Percentiles rank a stretch among this genome's conserved stretches.
Conservation (phyloP, 2,797 vertebrate genomes). For the Arremon brunneinucha region DNA sequence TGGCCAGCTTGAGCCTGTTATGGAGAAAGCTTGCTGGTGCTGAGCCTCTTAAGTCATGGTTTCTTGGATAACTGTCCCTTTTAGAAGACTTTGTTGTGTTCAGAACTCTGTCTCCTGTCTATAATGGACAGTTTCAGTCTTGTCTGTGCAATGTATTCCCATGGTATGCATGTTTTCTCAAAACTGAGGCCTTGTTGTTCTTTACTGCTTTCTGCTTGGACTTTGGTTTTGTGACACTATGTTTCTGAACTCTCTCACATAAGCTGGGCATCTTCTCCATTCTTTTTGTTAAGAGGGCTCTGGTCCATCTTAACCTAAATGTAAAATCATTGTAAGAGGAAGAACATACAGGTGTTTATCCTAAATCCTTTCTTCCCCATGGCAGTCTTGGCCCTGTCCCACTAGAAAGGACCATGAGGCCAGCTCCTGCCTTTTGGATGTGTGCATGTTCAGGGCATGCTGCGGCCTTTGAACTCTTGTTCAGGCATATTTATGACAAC, state of each 20-base stretch:
- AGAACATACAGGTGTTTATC: neutral
- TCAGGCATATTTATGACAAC: slow-evolving; percentile 44
- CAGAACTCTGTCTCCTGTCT: neutral
- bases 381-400: neutral
- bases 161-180: neutral
- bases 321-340: neutral
- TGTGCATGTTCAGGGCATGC: neutral
- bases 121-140: neutral
- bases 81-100: neutral
- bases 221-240: neutral
- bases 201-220: neutral
- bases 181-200: neutral
- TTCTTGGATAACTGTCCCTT: neutral
- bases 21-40: neutral
- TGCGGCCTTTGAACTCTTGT: slow-evolving; percentile 32
- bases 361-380: neutral
- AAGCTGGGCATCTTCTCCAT: neutral
- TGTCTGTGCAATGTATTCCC: neutral
- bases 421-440: slow-evolving; percentile 4
- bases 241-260: neutral
- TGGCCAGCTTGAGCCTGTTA: neutral
- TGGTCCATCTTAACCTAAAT: neutral
- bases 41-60: neutral
- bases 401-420: neutral
- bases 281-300: neutral